A percentile compares a stretch with the other conserved stretches of the same genome.
These are phyloP conservation scores for Micromys minutus DNA, from an alignment of 2,113 vertebrate genomes.

Conservation along the genomic window DNA sequence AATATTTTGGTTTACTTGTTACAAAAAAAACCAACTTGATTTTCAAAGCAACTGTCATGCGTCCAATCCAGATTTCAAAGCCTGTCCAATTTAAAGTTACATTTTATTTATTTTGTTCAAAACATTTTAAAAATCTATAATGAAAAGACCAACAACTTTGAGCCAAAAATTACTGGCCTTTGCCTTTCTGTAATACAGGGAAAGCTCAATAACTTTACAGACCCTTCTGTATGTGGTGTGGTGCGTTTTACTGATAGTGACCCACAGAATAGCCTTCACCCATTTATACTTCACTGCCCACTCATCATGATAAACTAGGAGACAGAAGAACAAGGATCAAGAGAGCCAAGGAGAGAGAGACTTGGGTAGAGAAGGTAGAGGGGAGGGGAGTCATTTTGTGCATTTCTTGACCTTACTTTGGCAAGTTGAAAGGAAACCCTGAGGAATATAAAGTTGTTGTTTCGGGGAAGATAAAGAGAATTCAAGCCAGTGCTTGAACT, in stretches of 20 bases:
- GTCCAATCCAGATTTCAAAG: slow-evolving; percentile 16
- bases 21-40: neutral
- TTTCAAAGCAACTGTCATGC: slow-evolving; percentile 15
- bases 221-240: neutral
- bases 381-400: neutral
- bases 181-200: slow-evolving; percentile 22
- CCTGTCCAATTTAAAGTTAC: slow-evolving; percentile 17
- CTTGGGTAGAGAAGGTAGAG: no score
- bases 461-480: neutral
- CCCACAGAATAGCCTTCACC: neutral
- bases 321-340: neutral
- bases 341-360: no score
- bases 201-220: slow-evolving; percentile 43
- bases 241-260: neutral
- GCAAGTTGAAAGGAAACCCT: slow-evolving; percentile 48
- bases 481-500: neutral
- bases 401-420: slow-evolving; percentile 46
- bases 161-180: slow-evolving; percentile 18
- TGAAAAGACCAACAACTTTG: slow-evolving; percentile 37
- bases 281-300: neutral
- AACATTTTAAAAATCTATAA: neutral
- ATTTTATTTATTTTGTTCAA: slow-evolving; percentile 42
- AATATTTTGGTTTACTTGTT: slow-evolving; percentile 5
- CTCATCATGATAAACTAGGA: neutral
- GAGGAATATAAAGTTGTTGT: neutral